These are phyloP conservation scores for Sorex maritimensis DNA, from an alignment of 2,797 vertebrate species.

Conservation along the genomic window DNA sequence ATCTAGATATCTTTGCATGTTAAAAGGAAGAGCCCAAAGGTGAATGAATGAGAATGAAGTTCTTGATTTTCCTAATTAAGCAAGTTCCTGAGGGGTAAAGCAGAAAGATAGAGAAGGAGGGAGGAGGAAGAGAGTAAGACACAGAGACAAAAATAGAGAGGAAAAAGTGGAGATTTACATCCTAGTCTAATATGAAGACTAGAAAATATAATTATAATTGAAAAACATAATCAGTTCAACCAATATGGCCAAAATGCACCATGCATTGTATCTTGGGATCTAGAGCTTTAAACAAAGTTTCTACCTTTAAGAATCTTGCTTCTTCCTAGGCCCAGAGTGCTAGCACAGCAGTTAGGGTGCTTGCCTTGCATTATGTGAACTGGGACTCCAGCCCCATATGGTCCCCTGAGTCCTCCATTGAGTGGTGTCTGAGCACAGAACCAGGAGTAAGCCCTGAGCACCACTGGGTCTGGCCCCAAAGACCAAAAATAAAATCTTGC, in stretches of 20 bases:
- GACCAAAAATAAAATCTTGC: too few relatives aligned
- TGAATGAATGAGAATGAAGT: background rate
- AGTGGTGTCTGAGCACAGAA: too few relatives aligned
- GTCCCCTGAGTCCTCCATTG: too few relatives aligned
- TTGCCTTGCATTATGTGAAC: too few relatives aligned
- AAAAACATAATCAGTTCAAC: background rate
- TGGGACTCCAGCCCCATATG: too few relatives aligned
- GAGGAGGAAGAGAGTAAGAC: background rate
- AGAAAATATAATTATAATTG: slow-evolving; percentile 19
- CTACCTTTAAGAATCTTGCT: background rate
- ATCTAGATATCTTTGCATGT: background rate
- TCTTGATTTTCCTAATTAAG: slow-evolving; percentile 5
- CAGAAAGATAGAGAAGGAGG: background rate
- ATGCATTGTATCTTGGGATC: background rate
- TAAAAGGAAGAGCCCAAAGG: background rate
- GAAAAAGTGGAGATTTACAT: background rate
- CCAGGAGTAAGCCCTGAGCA: too few relatives aligned
- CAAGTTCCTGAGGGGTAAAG: background rate
- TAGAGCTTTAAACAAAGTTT: background rate
- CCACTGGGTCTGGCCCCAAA: too few relatives aligned
- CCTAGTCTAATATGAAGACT: background rate
- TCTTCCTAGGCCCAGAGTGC: background rate
- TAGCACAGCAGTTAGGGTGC: too few relatives aligned
- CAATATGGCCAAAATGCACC: background rate
- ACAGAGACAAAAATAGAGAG: background rate